Base-by-base conservation (phyloP, 2,113 vertebrate species). In the Petaurus breviceps region DNA sequence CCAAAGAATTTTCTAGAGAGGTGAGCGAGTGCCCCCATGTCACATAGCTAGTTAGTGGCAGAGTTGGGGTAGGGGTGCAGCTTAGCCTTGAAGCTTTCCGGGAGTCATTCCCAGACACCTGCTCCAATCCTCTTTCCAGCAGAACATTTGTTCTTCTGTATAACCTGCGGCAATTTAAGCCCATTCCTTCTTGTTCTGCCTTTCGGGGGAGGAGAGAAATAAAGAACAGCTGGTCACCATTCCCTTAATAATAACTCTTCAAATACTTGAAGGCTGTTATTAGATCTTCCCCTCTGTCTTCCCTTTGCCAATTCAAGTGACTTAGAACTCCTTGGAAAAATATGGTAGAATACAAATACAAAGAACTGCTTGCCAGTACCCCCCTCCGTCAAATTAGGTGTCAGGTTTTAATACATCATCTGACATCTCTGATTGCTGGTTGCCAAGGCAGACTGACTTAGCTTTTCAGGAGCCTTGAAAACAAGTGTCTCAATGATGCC, bases 371-470 rank as follows among this genome's bases (percentile, higher is more conserved):
- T 97, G 94, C 94, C 95, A 95, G 95, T 95, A 77, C 51, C 93
- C 92, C 94, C 93, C 90, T 90, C 95, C 92, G 95, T 97, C 94
- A 95, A 91, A 97, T 96, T 46, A 97, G 91, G 93, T 97, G 97
- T 98, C 97, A 95, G 92, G 93, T 96, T 97, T 96, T 91, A 91
- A 98, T 96, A 96, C 96, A 49, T 96, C 96, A 95, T 93, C 95
- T 98, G 97, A 96, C 55, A 91, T 55, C 55, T 94, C 92, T 93
- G 97, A 97, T 96, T 97, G 97, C 97, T 51, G 94, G 97, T 96
- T 97, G 98, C 97, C 97, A 97, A 95, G 96, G 96, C 94, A 93
- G 95, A 97, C 93, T 94, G 96, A 97, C 94, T 94, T 90, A 47
- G 96, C 93, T 97, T 97, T 97, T 96, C 93, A 97, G 96, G 97